Evolutionary conservation across 2,888 invertebrate species (phyloP).

Genomic region (Byasa hedistus): DNA sequence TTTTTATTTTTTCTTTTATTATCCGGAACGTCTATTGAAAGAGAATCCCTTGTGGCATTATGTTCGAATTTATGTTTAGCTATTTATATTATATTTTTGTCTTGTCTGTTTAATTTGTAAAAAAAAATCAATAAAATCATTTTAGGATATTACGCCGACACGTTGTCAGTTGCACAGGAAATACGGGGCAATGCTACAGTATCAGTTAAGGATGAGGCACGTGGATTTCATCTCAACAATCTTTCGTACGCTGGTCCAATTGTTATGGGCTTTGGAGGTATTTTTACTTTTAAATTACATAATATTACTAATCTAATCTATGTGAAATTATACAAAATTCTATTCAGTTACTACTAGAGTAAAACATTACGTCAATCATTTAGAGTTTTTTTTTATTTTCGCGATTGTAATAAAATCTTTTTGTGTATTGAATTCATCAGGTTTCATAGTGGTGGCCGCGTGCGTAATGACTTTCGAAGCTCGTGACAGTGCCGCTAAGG

Average conservation of each 20-base stretch:
- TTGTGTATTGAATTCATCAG: slow-evolving; percentile 56
- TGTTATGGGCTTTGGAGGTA: slow-evolving; percentile 97
- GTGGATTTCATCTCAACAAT: slow-evolving; percentile 92
- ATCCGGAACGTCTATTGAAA: too few relatives aligned
- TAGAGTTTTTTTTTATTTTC: too few relatives aligned
- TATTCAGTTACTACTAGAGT: too few relatives aligned
- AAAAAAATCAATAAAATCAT: background rate
- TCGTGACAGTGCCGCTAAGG: slow-evolving; percentile 93
- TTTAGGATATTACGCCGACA: slow-evolving; percentile 90
- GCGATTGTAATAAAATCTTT: too few relatives aligned
- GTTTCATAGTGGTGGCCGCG: slow-evolving; percentile 97
- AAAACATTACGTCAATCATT: too few relatives aligned
- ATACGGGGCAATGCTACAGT: slow-evolving; percentile 88
- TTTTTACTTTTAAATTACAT: slow-evolving; percentile 32
- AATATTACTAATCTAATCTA: background rate
- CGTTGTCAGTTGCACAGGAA: slow-evolving; percentile 88
- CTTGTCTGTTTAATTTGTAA: background rate
- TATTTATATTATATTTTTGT: too few relatives aligned
- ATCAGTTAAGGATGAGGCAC: slow-evolving; percentile 88
- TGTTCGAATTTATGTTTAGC: too few relatives aligned
- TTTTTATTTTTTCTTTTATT: too few relatives aligned
- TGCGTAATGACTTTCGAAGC: slow-evolving; percentile 99
- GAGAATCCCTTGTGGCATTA: too few relatives aligned
- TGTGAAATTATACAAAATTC: too few relatives aligned
- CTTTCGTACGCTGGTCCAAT: slow-evolving; percentile 98